Percentiles rank a stretch among this genome's conserved stretches.
These are phyloP conservation scores for Phortica variegata DNA, from an alignment of 1,140 invertebrate genomes.

Conservation along the genomic window DNA sequence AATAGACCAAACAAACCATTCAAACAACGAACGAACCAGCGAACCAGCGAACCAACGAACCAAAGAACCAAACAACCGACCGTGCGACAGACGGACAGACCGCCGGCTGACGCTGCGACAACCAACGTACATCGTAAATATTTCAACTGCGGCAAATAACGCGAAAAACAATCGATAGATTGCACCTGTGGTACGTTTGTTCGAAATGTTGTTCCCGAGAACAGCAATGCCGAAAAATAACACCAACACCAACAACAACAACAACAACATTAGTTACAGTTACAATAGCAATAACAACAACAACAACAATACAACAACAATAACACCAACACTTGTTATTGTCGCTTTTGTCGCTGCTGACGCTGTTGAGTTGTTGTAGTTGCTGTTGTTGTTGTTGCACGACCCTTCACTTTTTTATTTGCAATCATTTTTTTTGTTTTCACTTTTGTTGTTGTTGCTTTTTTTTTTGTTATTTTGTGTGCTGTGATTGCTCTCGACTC, in stretches of 20 bases:
- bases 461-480: conserved; percentile 1
- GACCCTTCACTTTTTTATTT: too few species aligned
- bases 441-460: conserved; percentile 13
- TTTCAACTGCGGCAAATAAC: conserved; percentile 48
- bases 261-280: conserved; percentile 17
- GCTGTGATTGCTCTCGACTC: conserved; percentile 3
- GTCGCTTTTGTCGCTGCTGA: background rate
- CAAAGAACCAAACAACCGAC: too few species aligned
- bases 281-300: conserved; percentile 1
- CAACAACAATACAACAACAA: conserved; percentile 9
- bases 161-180: conserved; percentile 45
- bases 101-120: too few species aligned
- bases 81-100: too few species aligned
- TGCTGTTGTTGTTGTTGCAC: conserved; percentile 29
- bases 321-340: conserved; percentile 2
- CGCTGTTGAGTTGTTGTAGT: conserved; percentile 8
- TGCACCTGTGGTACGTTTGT: conserved; percentile 49
- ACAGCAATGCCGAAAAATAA: conserved; percentile 21
- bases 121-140: conserved; percentile 53
- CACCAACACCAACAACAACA: conserved; percentile 33
- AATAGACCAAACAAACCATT: too few species aligned
- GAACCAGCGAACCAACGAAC: too few species aligned
- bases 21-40: too few species aligned
- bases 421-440: too few species aligned
- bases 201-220: conserved; percentile 45